phyloP scores from a whole-genome alignment of 2,113 vertebrate genomes.

The Caranx melampygus region DNA sequence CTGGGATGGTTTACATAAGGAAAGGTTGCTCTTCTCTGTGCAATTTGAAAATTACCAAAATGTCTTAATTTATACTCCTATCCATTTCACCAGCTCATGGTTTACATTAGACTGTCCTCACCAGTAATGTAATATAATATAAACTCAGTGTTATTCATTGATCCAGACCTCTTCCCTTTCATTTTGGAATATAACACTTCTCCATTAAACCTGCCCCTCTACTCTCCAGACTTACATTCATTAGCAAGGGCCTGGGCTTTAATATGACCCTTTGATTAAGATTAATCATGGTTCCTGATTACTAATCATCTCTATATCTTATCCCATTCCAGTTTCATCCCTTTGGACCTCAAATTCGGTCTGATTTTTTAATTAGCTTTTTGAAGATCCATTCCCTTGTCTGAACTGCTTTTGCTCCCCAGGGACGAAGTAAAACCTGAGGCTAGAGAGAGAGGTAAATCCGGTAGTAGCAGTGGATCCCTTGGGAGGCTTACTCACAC shows the following conservation, averaged over 20 bases:
- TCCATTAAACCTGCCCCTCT: conserved; percentile 46
- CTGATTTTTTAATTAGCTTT: conserved; percentile 41
- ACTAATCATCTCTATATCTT: conserved; percentile 65
- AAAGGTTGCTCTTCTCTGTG: conserved; percentile 1
- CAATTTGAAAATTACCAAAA: conserved; percentile 6
- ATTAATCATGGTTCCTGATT: conserved; percentile 68
- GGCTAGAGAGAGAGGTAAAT: conserved; percentile 41
- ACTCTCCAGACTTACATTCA: conserved; percentile 55
- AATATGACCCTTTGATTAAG: conserved; percentile 71
- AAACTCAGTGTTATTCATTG: conserved; percentile 48
- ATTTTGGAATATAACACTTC: conserved; percentile 43
- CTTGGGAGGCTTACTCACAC: conserved; percentile 48
- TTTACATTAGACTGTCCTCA: conserved; percentile 24
- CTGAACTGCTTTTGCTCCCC: conserved; percentile 38
- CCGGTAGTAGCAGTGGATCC: conserved; percentile 38
- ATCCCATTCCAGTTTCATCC: conserved; percentile 50
- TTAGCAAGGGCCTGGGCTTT: conserved; percentile 56
- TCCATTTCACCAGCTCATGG: conserved; percentile 19
- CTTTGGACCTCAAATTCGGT: conserved; percentile 39
- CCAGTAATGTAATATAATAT: conserved; percentile 30
- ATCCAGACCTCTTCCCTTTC: conserved; percentile 54
- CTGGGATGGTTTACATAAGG: background rate
- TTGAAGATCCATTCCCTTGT: conserved; percentile 34
- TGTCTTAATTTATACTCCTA: background rate
- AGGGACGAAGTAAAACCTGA: conserved; percentile 34